A percentile compares a stretch with the other conserved stretches of the same genome.
These are phyloP conservation scores for Abramis brama DNA, from an alignment of 2,113 vertebrate genomes.

Conservation along the genomic window DNA sequence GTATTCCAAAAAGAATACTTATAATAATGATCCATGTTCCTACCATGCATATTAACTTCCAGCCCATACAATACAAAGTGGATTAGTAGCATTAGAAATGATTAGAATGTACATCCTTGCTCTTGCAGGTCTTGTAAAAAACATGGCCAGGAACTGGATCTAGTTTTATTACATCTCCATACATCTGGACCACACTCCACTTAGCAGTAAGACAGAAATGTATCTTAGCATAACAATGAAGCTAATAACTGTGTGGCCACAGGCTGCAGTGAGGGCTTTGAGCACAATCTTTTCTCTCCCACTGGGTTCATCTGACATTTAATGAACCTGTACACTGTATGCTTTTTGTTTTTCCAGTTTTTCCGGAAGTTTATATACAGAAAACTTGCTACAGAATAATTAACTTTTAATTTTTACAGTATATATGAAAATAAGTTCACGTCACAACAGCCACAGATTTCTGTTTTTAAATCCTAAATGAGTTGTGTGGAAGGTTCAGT, in stretches of 20 bases:
- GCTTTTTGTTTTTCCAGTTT: background rate
- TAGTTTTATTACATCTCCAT: conserved; percentile 57
- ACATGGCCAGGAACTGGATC: conserved; percentile 60
- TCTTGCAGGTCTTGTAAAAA: conserved; percentile 26
- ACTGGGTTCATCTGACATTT: background rate
- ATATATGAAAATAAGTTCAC: too few species aligned
- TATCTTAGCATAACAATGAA: conserved; percentile 35
- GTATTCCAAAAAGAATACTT: background rate
- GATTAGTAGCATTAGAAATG: background rate
- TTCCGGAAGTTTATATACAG: background rate
- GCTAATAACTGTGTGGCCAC: background rate
- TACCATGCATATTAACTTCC: background rate
- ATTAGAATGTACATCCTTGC: conserved; percentile 4
- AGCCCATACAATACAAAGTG: background rate
- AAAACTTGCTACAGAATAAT: background rate
- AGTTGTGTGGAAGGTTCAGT: background rate
- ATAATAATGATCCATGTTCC: background rate
- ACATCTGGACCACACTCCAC: conserved; percentile 60
- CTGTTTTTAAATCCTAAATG: background rate
- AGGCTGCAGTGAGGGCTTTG: background rate
- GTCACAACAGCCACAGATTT: background rate
- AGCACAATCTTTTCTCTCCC: conserved; percentile 4
- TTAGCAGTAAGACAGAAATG: conserved; percentile 60
- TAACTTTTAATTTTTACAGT: too few species aligned
- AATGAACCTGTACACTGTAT: background rate